Conservation (phyloP, 1,140 invertebrate species). For the Leptinotarsa undecemlineata region DNA sequence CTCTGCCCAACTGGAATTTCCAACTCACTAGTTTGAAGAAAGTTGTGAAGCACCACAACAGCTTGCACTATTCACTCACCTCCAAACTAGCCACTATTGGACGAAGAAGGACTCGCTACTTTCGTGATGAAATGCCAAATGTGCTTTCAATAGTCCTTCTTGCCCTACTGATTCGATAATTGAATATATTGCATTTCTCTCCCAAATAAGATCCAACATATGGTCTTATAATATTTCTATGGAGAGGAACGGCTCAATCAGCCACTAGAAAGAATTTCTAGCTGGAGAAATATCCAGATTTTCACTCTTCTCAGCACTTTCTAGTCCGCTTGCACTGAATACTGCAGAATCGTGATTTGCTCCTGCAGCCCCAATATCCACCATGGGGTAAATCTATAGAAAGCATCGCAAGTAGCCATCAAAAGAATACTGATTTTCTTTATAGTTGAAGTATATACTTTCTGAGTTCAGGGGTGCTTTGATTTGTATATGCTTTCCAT, state of each 20-base stretch:
- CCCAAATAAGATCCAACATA: conserved; percentile 32
- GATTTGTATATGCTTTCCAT: background rate
- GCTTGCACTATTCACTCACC: no score
- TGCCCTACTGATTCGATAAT: conserved; percentile 28
- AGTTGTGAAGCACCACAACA: no score
- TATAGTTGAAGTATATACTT: no score
- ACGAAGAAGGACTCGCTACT: no score
- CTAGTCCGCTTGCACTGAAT: background rate
- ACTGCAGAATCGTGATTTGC: background rate
- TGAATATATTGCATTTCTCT: conserved; percentile 35
- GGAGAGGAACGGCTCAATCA: conserved; percentile 48
- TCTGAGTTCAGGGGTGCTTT: background rate
- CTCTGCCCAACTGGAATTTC: no score
- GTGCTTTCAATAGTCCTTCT: background rate
- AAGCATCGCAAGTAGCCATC: conserved; percentile 15
- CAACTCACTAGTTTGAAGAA: no score
- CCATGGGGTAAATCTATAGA: background rate
- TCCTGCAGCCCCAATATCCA: background rate
- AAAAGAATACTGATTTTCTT: background rate
- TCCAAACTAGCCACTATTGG: no score
- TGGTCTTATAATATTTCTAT: conserved; percentile 53
- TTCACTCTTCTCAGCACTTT: background rate
- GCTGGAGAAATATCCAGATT: background rate
- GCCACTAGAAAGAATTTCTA: conserved; percentile 42
- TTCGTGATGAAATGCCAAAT: no score